Evolutionary conservation across 2,113 vertebrate species (phyloP).

Genomic region (Mormyrus lacerda): DNA sequence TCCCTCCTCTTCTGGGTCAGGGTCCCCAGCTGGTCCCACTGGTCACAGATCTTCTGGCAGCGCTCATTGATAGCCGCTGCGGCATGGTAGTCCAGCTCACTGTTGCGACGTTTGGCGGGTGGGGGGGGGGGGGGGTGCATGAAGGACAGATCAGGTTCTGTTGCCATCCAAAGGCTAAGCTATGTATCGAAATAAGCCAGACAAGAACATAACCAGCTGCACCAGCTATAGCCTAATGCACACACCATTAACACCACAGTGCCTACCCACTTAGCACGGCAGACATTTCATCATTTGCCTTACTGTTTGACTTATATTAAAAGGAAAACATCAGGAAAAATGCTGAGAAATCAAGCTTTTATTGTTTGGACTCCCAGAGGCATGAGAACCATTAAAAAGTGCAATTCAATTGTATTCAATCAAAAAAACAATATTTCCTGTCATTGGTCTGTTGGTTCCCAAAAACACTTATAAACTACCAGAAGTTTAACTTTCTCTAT

Average conservation of each 20-base stretch:
- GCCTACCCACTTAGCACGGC: neutral
- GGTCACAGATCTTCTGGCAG: constrained; percentile 83
- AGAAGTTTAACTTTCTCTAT: neutral
- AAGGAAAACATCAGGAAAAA: neutral
- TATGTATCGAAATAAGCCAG: neutral
- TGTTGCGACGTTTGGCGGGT: constrained; percentile 25
- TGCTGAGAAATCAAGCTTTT: neutral
- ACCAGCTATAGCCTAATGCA: neutral
- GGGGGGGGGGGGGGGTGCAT: neutral
- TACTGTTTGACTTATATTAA: neutral
- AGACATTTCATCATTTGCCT: neutral
- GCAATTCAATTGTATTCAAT: neutral
- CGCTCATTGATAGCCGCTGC: constrained; percentile 71
- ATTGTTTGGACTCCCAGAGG: neutral
- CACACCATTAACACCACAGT: neutral
- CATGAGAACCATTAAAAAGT: neutral
- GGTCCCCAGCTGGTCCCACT: constrained; percentile 80
- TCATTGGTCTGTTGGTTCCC: neutral
- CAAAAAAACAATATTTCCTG: neutral
- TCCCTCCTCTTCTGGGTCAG: constrained; percentile 81
- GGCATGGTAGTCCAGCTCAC: constrained; percentile 76
- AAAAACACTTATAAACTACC: neutral
- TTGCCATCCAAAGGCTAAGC: neutral
- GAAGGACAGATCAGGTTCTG: neutral
- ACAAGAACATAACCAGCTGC: neutral